phyloP scores from a whole-genome alignment of 2,113 vertebrate species.

The Miniopterus natalensis region DNA sequence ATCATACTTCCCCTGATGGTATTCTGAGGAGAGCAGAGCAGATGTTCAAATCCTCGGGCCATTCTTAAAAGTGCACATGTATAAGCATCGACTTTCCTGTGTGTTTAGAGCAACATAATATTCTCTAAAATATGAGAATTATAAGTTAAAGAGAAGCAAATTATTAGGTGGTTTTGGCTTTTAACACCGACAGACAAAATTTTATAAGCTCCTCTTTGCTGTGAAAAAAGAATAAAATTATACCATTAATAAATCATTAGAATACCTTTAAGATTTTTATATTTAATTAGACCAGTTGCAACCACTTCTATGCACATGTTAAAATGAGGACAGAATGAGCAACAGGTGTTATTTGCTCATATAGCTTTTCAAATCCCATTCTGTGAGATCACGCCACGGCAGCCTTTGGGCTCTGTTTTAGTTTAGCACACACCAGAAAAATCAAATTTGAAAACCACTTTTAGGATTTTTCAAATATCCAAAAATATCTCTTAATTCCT shows the following conservation, averaged over 20 bases:
- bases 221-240: background rate
- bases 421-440: background rate
- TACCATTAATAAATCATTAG: background rate
- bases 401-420: background rate
- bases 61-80: conserved; percentile 39
- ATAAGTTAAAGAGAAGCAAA: conserved; percentile 13
- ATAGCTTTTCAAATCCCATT: background rate
- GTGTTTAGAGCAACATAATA: background rate
- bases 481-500: background rate
- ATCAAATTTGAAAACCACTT: background rate
- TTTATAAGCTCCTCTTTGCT: background rate
- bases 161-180: background rate
- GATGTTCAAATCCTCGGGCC: conserved; percentile 65
- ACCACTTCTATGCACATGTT: background rate
- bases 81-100: background rate
- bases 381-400: background rate
- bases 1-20: conserved; percentile 28
- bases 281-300: background rate
- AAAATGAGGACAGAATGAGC: background rate
- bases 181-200: background rate
- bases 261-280: background rate
- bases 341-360: background rate
- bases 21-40: conserved; percentile 33
- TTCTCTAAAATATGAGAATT: background rate
- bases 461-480: background rate